phyloP scores from a whole-genome alignment of 2,888 invertebrate genomes.

The Hartigia nigra region DNA sequence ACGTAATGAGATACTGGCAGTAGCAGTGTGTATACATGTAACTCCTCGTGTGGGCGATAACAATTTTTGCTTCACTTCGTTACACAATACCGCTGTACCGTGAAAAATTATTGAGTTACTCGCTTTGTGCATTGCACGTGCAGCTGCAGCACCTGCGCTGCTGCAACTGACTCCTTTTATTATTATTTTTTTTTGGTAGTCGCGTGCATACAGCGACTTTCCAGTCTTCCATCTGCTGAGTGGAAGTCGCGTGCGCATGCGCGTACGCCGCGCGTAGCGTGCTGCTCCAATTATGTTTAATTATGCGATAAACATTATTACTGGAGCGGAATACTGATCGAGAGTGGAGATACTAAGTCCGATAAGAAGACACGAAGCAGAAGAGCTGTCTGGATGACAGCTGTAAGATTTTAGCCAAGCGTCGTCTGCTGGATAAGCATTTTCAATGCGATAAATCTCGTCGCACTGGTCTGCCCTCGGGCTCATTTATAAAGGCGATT shows the following conservation, averaged over 20 bases:
- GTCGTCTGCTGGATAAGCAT: not conserved
- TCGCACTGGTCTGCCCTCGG: not conserved
- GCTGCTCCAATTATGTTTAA: constrained; percentile 53
- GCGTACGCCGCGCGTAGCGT: constrained; percentile 19
- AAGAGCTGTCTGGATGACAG: not conserved
- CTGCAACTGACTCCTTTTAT: constrained; percentile 27
- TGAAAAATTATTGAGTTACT: not conserved
- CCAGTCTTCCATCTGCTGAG: constrained; percentile 36
- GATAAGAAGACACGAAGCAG: not conserved
- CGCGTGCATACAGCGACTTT: not conserved
- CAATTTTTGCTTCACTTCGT: not conserved
- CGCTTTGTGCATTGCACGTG: not conserved
- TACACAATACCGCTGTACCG: not conserved
- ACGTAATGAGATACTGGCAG: not conserved
- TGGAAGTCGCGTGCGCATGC: constrained; percentile 42
- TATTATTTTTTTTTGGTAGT: constrained; percentile 14
- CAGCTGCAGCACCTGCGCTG: constrained; percentile 43
- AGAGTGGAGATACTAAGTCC: constrained; percentile 36
- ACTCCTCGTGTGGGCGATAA: too few relatives aligned
- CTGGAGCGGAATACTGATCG: constrained; percentile 46
- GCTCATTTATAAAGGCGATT: not conserved
- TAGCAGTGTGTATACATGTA: too few relatives aligned
- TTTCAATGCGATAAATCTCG: not conserved
- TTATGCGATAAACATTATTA: constrained; percentile 51
- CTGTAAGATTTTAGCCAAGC: not conserved